Percentiles rank a stretch among this genome's conserved stretches.
Conservation (phyloP, 2,113 vertebrate genomes). For the Paratilapia polleni region DNA sequence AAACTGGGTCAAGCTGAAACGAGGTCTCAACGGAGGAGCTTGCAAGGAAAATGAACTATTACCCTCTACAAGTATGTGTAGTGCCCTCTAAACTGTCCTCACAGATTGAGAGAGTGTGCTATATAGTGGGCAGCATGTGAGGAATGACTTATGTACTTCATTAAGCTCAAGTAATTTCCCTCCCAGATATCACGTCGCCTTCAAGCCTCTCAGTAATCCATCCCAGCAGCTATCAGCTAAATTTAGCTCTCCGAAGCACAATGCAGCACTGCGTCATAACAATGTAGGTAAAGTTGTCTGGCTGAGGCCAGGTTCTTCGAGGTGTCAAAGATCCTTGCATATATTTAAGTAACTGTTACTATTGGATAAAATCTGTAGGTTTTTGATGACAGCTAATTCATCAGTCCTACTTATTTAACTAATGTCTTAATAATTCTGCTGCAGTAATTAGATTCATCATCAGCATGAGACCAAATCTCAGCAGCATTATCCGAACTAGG, state of each 20-base stretch:
- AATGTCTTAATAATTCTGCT: conserved; percentile 9
- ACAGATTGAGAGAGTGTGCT: conserved; percentile 53
- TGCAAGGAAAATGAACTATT: conserved; percentile 49
- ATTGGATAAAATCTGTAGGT: not conserved
- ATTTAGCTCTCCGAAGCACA: conserved; percentile 54
- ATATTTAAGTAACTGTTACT: not conserved
- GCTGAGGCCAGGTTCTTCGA: conserved; percentile 14
- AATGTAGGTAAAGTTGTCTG: conserved; percentile 40
- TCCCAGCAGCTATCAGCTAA: conserved; percentile 59
- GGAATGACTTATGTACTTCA: conserved; percentile 78
- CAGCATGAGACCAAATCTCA: conserved; percentile 13
- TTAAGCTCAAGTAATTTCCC: conserved; percentile 77
- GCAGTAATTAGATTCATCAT: conserved; percentile 43
- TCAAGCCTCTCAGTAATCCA: conserved; percentile 65
- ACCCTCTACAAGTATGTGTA: conserved; percentile 49
- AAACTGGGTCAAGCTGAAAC: conserved; percentile 56
- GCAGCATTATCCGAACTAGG: conserved; percentile 14
- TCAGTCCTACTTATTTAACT: not conserved
- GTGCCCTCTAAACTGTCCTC: conserved; percentile 70
- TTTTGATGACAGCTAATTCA: conserved; percentile 1
- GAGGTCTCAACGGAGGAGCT: conserved; percentile 37
- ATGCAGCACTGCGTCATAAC: conserved; percentile 47
- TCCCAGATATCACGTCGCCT: conserved; percentile 72
- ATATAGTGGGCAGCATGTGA: conserved; percentile 61
- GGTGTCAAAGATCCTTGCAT: conserved; percentile 1